Conservation (phyloP, 2,888 invertebrate genomes). For the Athripsodes cinereus region DNA sequence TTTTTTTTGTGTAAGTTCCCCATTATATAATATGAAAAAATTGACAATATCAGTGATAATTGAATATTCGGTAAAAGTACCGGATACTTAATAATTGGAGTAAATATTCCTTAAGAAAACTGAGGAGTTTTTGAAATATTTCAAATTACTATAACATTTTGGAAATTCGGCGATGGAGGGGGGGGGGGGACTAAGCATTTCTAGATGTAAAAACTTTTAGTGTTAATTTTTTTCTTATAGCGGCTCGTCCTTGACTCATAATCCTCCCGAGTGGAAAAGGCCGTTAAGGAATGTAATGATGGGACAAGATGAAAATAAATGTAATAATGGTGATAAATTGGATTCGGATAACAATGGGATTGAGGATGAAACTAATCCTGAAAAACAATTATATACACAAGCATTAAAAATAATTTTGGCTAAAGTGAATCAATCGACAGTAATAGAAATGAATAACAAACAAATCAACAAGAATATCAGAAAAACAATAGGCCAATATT, state of each 20-base stretch:
- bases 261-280: conserved; percentile 7
- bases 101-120: too few relatives aligned
- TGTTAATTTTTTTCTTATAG: conserved; percentile 15
- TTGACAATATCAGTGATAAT: too few relatives aligned
- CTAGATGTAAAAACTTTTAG: too few relatives aligned
- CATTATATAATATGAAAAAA: too few relatives aligned
- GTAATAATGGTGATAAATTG: conserved; percentile 27
- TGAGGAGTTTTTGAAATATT: too few relatives aligned
- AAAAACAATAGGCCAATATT: conserved; percentile 13
- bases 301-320: conserved; percentile 12
- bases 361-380: conserved; percentile 29
- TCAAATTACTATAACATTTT: too few relatives aligned
- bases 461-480: conserved; percentile 31
- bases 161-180: too few relatives aligned
- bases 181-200: too few relatives aligned
- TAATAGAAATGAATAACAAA: conserved; percentile 31
- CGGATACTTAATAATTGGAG: too few relatives aligned
- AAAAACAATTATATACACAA: not conserved
- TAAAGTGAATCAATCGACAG: conserved; percentile 31
- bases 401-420: conserved; percentile 41
- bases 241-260: conserved; percentile 33
- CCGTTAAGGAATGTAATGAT: conserved; percentile 9
- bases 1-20: too few relatives aligned
- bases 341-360: conserved; percentile 29
- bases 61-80: too few relatives aligned